Percentiles rank a stretch among this genome's conserved stretches.
These are phyloP conservation scores for Protula sp. DNA, from an alignment of 2,888 invertebrate species.

Conservation along the genomic window DNA sequence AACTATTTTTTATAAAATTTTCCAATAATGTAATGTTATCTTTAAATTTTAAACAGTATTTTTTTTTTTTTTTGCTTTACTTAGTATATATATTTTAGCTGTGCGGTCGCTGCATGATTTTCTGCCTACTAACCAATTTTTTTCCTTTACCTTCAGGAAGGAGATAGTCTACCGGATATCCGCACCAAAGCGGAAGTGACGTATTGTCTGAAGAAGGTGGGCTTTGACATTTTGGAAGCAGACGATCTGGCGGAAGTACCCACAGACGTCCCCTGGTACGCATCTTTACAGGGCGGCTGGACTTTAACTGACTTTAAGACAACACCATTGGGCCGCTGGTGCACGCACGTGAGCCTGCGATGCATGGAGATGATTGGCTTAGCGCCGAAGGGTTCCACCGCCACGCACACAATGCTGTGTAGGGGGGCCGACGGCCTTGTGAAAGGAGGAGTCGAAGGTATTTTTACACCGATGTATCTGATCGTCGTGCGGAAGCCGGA, in stretches of 20 bases:
- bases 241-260: constrained; percentile 11
- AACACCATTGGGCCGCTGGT: constrained; percentile 19
- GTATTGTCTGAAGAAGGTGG: constrained; percentile 10
- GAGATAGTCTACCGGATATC: constrained; percentile 20
- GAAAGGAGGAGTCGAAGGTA: constrained; percentile 17
- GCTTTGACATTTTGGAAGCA: constrained; percentile 20
- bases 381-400: constrained; percentile 18
- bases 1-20: too few species aligned
- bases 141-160: too few species aligned
- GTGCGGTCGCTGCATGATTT: too few species aligned
- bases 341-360: constrained; percentile 17
- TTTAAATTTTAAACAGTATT: too few species aligned
- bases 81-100: too few species aligned
- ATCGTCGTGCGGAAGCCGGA: constrained; percentile 18
- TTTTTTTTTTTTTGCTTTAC: too few species aligned
- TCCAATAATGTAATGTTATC: too few species aligned
- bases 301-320: constrained; percentile 15
- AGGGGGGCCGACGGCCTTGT: constrained; percentile 19
- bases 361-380: constrained; percentile 17
- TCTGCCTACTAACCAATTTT: neutral
- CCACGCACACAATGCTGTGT: constrained; percentile 18
- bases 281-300: constrained; percentile 13
- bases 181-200: constrained; percentile 5
- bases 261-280: constrained; percentile 19
- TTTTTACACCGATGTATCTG: constrained; percentile 22